Conservation (phyloP, 2,113 vertebrate species). For the Falcunculus frontatus region DNA sequence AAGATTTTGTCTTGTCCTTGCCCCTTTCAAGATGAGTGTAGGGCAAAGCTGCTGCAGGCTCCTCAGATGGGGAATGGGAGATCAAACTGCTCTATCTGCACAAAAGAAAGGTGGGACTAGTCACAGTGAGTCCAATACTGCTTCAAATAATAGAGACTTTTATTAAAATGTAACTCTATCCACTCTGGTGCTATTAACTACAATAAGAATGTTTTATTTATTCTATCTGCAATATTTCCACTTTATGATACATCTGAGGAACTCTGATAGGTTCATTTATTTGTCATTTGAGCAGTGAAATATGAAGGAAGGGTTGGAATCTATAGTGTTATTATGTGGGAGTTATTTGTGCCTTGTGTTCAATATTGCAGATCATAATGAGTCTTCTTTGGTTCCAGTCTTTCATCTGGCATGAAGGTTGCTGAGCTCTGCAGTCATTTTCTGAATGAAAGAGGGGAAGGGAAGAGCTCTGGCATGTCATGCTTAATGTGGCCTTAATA, state of each 20-base stretch:
- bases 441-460: not conserved
- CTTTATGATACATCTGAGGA: conserved; percentile 10
- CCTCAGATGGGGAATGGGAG: not conserved
- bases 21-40: not conserved
- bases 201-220: conserved; percentile 58
- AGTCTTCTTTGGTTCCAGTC: conserved; percentile 3
- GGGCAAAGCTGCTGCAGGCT: not conserved
- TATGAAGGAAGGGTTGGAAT: conserved; percentile 31
- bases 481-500: not conserved
- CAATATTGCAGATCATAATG: not conserved
- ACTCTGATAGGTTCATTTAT: conserved; percentile 47
- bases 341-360: conserved; percentile 40
- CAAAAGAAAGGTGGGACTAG: not conserved
- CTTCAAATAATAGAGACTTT: not conserved
- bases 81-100: not conserved
- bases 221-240: conserved; percentile 42
- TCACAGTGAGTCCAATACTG: not conserved
- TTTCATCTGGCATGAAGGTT: not conserved
- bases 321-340: conserved; percentile 18
- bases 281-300: conserved; percentile 49
- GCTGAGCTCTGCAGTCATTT: not conserved
- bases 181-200: conserved; percentile 16
- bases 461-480: not conserved
- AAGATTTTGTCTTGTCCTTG: not conserved
- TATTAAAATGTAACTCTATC: conserved; percentile 45